These are phyloP conservation scores for Gastracanthus pulcherrimus DNA, from an alignment of 2,888 invertebrate species.

Conservation along the genomic window DNA sequence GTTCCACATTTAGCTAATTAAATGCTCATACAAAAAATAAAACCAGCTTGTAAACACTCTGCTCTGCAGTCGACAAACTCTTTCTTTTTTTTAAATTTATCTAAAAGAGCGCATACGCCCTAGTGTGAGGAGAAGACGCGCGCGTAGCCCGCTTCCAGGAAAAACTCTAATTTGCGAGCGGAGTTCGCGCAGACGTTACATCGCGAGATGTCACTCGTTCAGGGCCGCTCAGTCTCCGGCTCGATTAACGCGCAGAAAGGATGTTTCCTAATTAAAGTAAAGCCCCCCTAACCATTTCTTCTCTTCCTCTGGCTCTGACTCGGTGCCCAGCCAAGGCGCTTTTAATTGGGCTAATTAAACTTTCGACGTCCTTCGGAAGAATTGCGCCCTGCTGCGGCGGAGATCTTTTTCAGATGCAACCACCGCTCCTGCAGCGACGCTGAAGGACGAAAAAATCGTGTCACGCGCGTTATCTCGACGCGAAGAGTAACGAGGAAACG, in stretches of 20 bases:
- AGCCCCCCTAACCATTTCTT: neutral
- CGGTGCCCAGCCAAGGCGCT: slow-evolving; percentile 19
- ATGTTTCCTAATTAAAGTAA: slow-evolving; percentile 56
- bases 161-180: neutral
- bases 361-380: slow-evolving; percentile 48
- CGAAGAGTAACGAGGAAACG: neutral
- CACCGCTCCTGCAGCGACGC: neutral
- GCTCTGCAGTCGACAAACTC: neutral
- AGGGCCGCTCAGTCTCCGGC: slow-evolving; percentile 7
- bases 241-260: slow-evolving; percentile 40
- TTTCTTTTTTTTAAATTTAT: neutral
- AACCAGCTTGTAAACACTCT: neutral
- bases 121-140: neutral
- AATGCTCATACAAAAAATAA: slow-evolving; percentile 1
- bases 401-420: slow-evolving; percentile 12
- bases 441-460: neutral
- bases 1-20: slow-evolving; percentile 23
- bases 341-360: slow-evolving; percentile 61
- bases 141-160: neutral
- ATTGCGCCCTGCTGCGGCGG: neutral
- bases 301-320: neutral
- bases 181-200: neutral
- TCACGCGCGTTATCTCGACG: neutral
- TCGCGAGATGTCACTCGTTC: neutral
- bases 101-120: neutral